phyloP scores from a whole-genome alignment of 2,113 vertebrate genomes.

The Callithrix jacchus region DNA sequence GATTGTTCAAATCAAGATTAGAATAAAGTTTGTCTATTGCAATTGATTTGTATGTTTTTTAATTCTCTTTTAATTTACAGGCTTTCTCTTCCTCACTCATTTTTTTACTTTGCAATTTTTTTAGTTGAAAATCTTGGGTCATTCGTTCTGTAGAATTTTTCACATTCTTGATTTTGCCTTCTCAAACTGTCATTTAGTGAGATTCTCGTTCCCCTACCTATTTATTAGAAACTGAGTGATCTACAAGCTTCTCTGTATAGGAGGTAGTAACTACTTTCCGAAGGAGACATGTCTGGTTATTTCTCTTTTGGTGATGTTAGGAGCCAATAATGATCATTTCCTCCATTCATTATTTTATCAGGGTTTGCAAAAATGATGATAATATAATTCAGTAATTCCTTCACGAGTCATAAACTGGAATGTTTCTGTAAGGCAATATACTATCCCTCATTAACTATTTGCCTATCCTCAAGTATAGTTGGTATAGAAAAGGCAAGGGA shows the following conservation, averaged over 20 bases:
- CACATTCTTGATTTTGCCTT: slow-evolving; percentile 18
- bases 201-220: neutral
- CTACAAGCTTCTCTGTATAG: neutral
- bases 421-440: neutral
- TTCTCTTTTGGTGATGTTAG: neutral
- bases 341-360: neutral
- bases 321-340: neutral
- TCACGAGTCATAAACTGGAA: neutral
- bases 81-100: accelerated
- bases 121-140: neutral
- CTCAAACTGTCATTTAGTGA: neutral
- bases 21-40: neutral
- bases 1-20: slow-evolving; percentile 14
- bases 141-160: neutral
- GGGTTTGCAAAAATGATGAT: neutral
- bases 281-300: neutral
- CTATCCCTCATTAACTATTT: neutral
- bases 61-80: slow-evolving; percentile 25
- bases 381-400: neutral
- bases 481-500: neutral
- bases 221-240: neutral
- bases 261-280: neutral
- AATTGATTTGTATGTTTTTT: neutral
- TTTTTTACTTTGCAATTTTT: neutral
- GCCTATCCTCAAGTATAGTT: neutral